Evolutionary conservation across 1,140 invertebrate genomes (phyloP).

Genomic region (Macrobrachium rosenbergii): DNA sequence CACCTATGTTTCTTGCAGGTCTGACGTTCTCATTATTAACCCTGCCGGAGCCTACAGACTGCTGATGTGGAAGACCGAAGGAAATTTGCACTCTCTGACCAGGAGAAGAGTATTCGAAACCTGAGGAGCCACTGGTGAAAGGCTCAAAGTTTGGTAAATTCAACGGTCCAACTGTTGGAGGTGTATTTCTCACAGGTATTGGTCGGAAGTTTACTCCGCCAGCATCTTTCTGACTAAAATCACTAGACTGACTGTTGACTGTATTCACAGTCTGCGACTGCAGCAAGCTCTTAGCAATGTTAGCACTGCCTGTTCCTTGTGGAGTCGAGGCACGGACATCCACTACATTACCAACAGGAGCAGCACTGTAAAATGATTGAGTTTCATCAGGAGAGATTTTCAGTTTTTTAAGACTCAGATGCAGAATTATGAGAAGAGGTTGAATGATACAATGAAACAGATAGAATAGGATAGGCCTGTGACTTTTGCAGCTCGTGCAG

Average conservation of each 20-base stretch:
- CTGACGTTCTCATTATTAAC: too few relatives aligned
- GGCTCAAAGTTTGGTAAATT: background rate
- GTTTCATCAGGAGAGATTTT: too few relatives aligned
- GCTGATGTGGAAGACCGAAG: constrained; percentile 13
- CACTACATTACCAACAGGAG: constrained; percentile 7
- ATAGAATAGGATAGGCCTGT: too few relatives aligned
- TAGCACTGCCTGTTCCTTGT: background rate
- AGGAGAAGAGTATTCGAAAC: constrained; percentile 40
- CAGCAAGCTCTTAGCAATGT: constrained; percentile 9
- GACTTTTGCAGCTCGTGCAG: too few relatives aligned
- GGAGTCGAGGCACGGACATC: background rate
- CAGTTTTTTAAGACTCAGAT: too few relatives aligned
- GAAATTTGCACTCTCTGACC: constrained; percentile 46
- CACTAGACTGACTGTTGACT: background rate
- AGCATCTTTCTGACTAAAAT: too few relatives aligned
- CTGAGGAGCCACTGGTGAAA: background rate
- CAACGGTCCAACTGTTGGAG: background rate
- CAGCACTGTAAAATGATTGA: constrained; percentile 34
- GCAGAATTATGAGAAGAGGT: too few relatives aligned
- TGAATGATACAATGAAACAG: too few relatives aligned
- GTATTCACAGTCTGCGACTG: constrained; percentile 23
- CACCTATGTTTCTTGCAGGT: too few relatives aligned
- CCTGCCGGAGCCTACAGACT: too few relatives aligned
- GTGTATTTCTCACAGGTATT: background rate
- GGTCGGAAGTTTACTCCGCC: too few relatives aligned